Conservation (phyloP, 2,113 vertebrate species). For the Calidris pugnax region DNA sequence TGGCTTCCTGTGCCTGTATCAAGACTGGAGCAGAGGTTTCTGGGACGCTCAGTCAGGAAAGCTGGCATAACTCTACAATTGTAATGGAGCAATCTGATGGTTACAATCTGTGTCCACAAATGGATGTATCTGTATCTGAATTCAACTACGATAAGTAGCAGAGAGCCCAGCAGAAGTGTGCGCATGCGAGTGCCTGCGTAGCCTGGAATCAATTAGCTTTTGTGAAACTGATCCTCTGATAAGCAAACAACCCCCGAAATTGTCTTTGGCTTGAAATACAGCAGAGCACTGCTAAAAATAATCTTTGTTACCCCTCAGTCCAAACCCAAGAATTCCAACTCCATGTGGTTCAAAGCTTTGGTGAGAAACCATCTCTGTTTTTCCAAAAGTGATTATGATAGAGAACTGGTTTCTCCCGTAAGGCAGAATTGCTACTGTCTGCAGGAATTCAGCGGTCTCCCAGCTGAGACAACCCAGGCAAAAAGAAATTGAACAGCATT, state of each 20-base stretch:
- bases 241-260: neutral
- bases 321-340: neutral
- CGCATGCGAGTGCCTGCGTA: fast-evolving
- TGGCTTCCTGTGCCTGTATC: neutral
- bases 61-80: neutral
- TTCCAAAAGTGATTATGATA: neutral
- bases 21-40: neutral
- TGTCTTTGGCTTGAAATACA: neutral
- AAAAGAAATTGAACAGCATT: neutral
- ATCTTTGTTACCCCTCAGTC: neutral
- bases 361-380: neutral
- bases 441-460: neutral
- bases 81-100: neutral
- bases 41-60: neutral
- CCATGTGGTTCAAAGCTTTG: neutral
- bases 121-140: neutral
- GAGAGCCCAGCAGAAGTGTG: neutral
- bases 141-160: neutral
- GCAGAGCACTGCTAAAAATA: neutral
- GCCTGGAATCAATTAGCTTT: neutral
- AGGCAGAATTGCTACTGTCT: neutral
- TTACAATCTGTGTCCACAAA: neutral
- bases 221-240: neutral
- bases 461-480: neutral
- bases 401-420: neutral